A percentile compares a stretch with the other conserved stretches of the same genome.
phyloP scores from a whole-genome alignment of 2,888 invertebrate genomes.

The Clunio marinus region DNA sequence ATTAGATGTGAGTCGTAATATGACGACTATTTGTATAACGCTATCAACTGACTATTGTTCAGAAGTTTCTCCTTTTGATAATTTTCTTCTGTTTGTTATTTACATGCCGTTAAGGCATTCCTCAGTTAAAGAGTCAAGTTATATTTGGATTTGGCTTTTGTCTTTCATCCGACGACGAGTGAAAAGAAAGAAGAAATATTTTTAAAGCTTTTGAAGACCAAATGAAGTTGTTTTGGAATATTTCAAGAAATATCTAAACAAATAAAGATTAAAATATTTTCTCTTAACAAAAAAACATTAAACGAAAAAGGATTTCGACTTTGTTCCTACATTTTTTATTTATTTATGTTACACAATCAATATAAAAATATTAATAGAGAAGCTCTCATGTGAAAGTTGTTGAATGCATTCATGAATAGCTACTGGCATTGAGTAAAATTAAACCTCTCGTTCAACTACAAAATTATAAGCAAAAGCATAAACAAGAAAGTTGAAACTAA shows the following conservation, averaged over 20 bases:
- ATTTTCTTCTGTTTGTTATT: neutral
- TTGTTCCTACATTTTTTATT: too few species aligned
- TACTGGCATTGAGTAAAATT: too few species aligned
- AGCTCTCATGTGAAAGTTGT: too few species aligned
- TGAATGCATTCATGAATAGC: too few species aligned
- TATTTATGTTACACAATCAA: too few species aligned
- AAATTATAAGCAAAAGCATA: neutral
- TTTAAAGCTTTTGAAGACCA: neutral
- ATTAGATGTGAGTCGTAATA: slow-evolving; percentile 7
- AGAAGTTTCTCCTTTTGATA: neutral
- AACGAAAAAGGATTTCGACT: too few species aligned
- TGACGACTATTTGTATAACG: neutral
- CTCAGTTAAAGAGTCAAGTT: neutral
- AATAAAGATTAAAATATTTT: too few species aligned
- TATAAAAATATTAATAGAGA: too few species aligned
- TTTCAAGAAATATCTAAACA: too few species aligned
- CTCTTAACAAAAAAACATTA: too few species aligned
- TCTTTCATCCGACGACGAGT: neutral
- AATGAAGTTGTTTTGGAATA: too few species aligned
- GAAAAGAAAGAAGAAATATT: neutral
- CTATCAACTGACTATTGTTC: neutral
- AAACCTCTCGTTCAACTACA: neutral
- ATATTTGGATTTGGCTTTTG: neutral
- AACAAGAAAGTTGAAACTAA: neutral
- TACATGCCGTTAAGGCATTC: neutral